Evolutionary conservation across 1,140 invertebrate species (phyloP).

Genomic region (Neodiprion fabricii): DNA sequence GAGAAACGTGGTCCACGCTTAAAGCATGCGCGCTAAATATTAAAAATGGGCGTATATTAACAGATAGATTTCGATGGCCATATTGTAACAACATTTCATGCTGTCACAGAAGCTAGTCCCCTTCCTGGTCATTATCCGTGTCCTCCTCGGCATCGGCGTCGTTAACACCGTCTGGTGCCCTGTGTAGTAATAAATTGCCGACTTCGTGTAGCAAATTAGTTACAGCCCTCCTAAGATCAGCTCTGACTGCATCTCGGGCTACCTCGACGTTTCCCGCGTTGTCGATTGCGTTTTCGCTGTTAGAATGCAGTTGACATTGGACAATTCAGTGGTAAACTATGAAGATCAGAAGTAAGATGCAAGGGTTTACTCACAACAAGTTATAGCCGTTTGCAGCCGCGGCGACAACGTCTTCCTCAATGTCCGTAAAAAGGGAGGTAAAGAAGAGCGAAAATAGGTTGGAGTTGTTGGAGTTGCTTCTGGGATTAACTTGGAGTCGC

Average conservation of each 20-base stretch:
- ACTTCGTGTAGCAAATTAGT: constrained; percentile 74
- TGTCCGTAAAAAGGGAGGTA: constrained; percentile 43
- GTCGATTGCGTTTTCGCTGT: not conserved
- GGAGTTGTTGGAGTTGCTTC: constrained; percentile 27
- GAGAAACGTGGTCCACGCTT: too few relatives aligned
- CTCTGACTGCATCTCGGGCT: constrained; percentile 36
- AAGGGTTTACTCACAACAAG: constrained; percentile 33
- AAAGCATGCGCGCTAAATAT: too few relatives aligned
- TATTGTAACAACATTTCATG: not conserved
- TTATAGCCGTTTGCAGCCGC: constrained; percentile 31
- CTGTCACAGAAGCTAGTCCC: constrained; percentile 37
- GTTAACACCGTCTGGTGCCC: constrained; percentile 57
- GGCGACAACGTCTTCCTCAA: constrained; percentile 30
- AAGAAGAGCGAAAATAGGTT: constrained; percentile 46
- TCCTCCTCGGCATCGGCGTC: constrained; percentile 57
- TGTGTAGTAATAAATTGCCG: constrained; percentile 73
- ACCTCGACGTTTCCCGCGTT: constrained; percentile 27
- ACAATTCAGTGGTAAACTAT: too few relatives aligned
- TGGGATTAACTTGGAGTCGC: constrained; percentile 26
- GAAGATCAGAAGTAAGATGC: not conserved
- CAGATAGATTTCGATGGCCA: too few relatives aligned
- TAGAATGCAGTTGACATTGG: not conserved
- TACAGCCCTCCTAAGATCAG: constrained; percentile 69
- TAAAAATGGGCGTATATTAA: too few relatives aligned
- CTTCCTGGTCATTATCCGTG: constrained; percentile 50